Base-by-base conservation (phyloP, 2,888 invertebrate genomes). In the Pherbina coryleti region DNA sequence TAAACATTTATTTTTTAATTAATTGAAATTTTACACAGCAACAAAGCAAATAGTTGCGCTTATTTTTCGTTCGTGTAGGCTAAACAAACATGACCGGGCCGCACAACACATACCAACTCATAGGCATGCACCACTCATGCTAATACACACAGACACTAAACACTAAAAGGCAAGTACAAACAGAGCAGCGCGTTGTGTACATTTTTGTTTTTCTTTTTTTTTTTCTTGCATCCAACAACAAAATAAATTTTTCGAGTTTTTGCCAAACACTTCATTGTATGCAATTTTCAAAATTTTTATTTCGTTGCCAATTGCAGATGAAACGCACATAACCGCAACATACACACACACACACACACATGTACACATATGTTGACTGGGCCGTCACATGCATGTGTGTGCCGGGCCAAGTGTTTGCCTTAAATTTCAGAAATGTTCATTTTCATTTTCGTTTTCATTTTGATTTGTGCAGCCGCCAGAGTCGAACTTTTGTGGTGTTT, bases 181-280 rank as follows among this genome's bases (percentile, higher is more conserved):
- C 17, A 55, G 7, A 22, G 8, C n/a, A 19, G 31, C 31, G 28
- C 31, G 53, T 19, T 55, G 19, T 49, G 67, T 19, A 22, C 9
- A 53, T 31, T 28, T 17, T 71, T n/a, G n/a, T n/a, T n/a, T n/a
- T n/a, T n/a, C n/a, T n/a, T n/a, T n/a, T n/a, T n/a, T n/a, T n/a
- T n/a, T n/a, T n/a, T 70, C 14, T 71, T 31, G 1, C 11, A 51
- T 31, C 71, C 71, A 71, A 55, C 60, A 77, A 64, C 64, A 75
- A 79, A 80, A 80, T 80, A 82, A 79, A 82, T 80, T 81, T 82
- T 82, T 82, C 80, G 82, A 83, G 82, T 82, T 82, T 81, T 82
- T 62, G 74, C 79, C 80, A 83, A 83, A 83, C 79, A 81, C 82
- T 82, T 79, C 51, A 53, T 31, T 62, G 67, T 53, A 44, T 66